Percentiles rank a stretch among this genome's conserved stretches.
Evolutionary conservation across 2,797 vertebrate genomes (phyloP).

Genomic region (Galaxias olidus): DNA sequence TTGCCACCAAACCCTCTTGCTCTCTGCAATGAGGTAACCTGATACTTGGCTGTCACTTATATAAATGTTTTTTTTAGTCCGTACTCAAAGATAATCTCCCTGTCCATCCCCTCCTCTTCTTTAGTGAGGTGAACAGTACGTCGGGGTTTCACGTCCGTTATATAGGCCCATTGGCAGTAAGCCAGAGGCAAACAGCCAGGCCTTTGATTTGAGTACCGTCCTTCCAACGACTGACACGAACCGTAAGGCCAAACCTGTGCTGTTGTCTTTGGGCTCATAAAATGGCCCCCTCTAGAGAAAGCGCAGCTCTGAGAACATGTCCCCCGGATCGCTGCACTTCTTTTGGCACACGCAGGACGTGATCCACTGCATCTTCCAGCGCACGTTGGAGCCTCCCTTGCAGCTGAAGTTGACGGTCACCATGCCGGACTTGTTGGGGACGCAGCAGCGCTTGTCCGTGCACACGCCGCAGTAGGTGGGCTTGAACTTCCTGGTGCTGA

Average conservation of each 20-base stretch:
- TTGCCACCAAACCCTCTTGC: conserved; percentile 14
- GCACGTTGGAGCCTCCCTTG: conserved; percentile 75
- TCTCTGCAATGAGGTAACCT: neutral
- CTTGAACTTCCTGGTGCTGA: conserved; percentile 81
- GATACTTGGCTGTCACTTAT: conserved; percentile 6
- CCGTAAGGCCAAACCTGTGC: neutral
- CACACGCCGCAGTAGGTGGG: conserved; percentile 90
- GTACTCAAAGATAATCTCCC: conserved; percentile 3
- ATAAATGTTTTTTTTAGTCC: conserved; percentile 4
- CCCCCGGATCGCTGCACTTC: conserved; percentile 81
- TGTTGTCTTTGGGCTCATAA: conserved; percentile 3
- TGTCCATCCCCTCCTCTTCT: conserved; percentile 1
- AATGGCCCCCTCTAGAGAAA: conserved; percentile 70
- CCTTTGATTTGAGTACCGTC: conserved; percentile 8
- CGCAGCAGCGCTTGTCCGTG: conserved; percentile 88
- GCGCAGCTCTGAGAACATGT: conserved; percentile 88
- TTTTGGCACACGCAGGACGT: conserved; percentile 91
- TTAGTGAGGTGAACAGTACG: conserved; percentile 18
- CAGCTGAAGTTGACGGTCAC: conserved; percentile 88
- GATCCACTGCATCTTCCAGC: conserved; percentile 97
- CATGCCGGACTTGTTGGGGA: conserved; percentile 86
- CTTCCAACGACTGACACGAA: neutral
- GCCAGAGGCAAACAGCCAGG: too few relatives aligned
- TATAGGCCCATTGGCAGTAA: neutral
- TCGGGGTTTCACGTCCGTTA: conserved; percentile 1